Evolutionary conservation across 2,888 invertebrate genomes (phyloP).

Genomic region (Holacanthella duospinosa): DNA sequence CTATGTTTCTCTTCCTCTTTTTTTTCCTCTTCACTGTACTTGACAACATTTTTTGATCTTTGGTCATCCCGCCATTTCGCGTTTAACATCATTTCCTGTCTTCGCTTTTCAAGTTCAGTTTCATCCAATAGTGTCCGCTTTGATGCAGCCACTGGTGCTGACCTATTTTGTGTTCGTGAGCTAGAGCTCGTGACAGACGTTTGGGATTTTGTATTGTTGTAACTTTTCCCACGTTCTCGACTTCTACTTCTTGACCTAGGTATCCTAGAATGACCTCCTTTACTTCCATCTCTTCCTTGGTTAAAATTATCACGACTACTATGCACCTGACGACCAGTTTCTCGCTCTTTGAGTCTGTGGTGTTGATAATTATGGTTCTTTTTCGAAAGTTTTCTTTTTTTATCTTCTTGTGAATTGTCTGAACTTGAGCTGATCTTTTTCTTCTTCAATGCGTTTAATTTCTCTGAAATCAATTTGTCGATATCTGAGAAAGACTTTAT

Average conservation of each 20-base stretch:
- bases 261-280: background rate
- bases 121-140: constrained; percentile 40
- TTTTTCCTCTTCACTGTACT: constrained; percentile 42
- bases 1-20: constrained; percentile 40
- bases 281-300: background rate
- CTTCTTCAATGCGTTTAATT: constrained; percentile 56
- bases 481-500: constrained; percentile 44
- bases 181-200: background rate
- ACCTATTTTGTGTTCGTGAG: background rate
- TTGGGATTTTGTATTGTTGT: background rate
- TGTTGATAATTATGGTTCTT: background rate
- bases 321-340: constrained; percentile 10
- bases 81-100: constrained; percentile 72
- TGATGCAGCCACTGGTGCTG: background rate
- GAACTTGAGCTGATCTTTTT: constrained; percentile 14
- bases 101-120: constrained; percentile 57
- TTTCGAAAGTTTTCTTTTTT: constrained; percentile 21
- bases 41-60: constrained; percentile 42
- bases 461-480: constrained; percentile 59
- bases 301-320: background rate
- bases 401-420: constrained; percentile 11
- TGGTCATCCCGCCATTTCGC: constrained; percentile 50
- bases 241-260: background rate
- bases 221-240: background rate
- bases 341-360: background rate